These are phyloP conservation scores for Prosopocoilus inquinatus DNA, from an alignment of 2,888 invertebrate genomes.

Conservation along the genomic window DNA sequence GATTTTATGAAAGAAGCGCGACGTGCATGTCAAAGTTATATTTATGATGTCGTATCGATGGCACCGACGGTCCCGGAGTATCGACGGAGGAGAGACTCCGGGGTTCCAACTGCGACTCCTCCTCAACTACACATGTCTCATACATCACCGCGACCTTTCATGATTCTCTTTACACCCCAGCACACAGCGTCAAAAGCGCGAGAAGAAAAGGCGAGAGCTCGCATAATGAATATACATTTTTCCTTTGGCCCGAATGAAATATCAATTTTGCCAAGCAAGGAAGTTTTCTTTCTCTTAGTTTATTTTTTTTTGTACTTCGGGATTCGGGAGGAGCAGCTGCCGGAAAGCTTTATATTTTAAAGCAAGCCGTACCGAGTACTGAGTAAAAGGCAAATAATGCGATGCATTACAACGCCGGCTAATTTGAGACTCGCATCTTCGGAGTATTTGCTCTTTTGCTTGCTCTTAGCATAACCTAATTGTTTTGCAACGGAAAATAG, in stretches of 20 bases:
- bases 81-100: not conserved
- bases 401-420: too few relatives aligned
- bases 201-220: not conserved
- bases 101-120: not conserved
- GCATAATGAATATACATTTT: not conserved
- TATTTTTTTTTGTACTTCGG: too few relatives aligned
- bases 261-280: not conserved
- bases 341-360: too few relatives aligned
- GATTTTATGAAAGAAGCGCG: not conserved
- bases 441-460: too few relatives aligned
- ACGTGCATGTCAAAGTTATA: slow-evolving; percentile 2
- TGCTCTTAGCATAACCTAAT: too few relatives aligned
- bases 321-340: too few relatives aligned
- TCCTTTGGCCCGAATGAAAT: not conserved
- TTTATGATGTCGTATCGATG: not conserved
- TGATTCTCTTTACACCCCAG: not conserved
- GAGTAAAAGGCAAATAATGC: too few relatives aligned
- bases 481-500: too few relatives aligned
- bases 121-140: not conserved
- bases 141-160: not conserved
- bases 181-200: not conserved
- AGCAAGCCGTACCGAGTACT: too few relatives aligned
- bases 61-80: not conserved
- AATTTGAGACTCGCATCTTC: too few relatives aligned
- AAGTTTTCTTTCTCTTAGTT: too few relatives aligned